Evolutionary conservation across 2,888 invertebrate genomes (phyloP).

Genomic region (Trissoscelio sp.): DNA sequence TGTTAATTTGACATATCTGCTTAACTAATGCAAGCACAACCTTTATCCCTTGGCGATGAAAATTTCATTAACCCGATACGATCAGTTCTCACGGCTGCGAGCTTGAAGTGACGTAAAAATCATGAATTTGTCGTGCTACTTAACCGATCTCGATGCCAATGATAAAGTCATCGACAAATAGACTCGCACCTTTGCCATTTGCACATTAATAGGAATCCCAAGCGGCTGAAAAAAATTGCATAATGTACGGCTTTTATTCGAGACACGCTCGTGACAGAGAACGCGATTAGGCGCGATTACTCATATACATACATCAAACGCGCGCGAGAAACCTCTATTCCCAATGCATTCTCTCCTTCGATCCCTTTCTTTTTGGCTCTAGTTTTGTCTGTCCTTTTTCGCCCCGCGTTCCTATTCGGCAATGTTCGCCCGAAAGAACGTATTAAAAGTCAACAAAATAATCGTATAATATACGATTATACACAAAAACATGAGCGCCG

Average conservation of each 20-base stretch:
- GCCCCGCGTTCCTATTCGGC: conserved; percentile 20
- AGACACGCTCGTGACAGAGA: conserved; percentile 55
- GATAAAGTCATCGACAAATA: conserved; percentile 63
- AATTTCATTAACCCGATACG: conserved; percentile 54
- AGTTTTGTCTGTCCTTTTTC: conserved; percentile 16
- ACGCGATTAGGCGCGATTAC: conserved; percentile 61
- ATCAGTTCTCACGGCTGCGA: conserved; percentile 52
- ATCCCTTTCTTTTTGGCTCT: background rate
- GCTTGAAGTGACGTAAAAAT: conserved; percentile 47
- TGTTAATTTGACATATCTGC: conserved; percentile 40
- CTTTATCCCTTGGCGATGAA: conserved; percentile 43
- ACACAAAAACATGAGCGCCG: conserved; percentile 65
- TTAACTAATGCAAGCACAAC: conserved; percentile 26
- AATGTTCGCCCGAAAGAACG: conserved; percentile 19
- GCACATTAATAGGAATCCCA: conserved; percentile 42
- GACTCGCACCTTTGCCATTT: conserved; percentile 60
- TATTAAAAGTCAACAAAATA: conserved; percentile 64
- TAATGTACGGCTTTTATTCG: conserved; percentile 45
- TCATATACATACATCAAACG: conserved; percentile 47
- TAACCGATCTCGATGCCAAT: conserved; percentile 23
- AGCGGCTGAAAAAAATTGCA: conserved; percentile 38
- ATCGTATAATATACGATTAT: conserved; percentile 69
- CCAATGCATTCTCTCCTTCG: background rate
- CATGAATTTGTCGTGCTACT: conserved; percentile 48
- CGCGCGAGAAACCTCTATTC: conserved; percentile 19